Conservation (phyloP, 2,888 invertebrate species). For the Molorchus minor region DNA sequence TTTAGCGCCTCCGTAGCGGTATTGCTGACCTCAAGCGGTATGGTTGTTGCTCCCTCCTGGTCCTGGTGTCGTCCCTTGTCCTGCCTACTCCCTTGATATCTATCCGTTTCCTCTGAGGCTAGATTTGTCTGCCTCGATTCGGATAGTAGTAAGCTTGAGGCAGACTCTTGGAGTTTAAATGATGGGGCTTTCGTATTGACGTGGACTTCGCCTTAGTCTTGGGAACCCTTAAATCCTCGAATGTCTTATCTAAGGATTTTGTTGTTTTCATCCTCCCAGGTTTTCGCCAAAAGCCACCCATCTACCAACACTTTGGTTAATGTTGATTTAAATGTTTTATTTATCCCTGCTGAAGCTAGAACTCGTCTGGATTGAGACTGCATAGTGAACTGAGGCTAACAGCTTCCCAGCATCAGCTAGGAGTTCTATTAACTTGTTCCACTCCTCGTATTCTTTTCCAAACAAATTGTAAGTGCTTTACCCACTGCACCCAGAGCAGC, state of each 20-base stretch:
- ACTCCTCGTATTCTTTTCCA: constrained; percentile 22
- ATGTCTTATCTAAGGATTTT: constrained; percentile 23
- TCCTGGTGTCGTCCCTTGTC: no score
- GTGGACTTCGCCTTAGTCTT: constrained; percentile 3
- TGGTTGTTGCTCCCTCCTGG: no score
- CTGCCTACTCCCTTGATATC: background rate
- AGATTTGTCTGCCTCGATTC: background rate
- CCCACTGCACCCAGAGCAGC: constrained; percentile 27
- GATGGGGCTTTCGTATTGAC: no score
- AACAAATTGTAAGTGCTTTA: constrained; percentile 17
- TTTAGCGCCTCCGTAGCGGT: no score
- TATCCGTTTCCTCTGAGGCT: background rate
- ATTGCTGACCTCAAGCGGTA: no score
- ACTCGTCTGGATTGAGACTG: constrained; percentile 23
- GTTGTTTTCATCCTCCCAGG: constrained; percentile 27
- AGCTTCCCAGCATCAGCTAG: constrained; percentile 29
- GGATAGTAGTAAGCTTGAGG: background rate
- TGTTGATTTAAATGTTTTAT: constrained; percentile 27
- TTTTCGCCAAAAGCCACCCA: constrained; percentile 30
- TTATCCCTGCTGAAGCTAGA: constrained; percentile 17
- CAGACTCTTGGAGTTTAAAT: background rate
- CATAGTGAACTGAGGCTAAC: constrained; percentile 25
- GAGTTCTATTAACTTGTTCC: constrained; percentile 8
- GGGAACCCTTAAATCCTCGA: background rate
- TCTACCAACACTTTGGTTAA: constrained; percentile 25